phyloP scores from a whole-genome alignment of 1,140 invertebrate species.

The Tetraneura akinire region DNA sequence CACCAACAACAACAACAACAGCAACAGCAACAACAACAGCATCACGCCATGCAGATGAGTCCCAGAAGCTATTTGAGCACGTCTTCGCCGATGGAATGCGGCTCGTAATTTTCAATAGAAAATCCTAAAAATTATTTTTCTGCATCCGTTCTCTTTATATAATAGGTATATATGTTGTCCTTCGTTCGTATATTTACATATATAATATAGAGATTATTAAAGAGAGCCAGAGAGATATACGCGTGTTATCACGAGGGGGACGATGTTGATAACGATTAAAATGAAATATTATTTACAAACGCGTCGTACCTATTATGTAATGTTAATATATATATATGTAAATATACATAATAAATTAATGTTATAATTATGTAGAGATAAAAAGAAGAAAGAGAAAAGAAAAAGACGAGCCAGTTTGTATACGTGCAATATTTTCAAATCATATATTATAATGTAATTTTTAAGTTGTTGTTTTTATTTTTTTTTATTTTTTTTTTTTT shows the following conservation, averaged over 20 bases:
- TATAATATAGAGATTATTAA: neutral
- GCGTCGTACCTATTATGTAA: too few relatives aligned
- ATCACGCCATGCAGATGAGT: constrained; percentile 44
- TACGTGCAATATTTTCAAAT: constrained; percentile 48
- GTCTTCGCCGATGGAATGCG: constrained; percentile 43
- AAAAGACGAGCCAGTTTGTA: constrained; percentile 31
- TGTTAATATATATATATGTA: too few relatives aligned
- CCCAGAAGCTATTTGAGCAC: constrained; percentile 35
- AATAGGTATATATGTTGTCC: too few relatives aligned
- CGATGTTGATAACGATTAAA: neutral
- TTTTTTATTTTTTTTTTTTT: constrained; percentile 5
- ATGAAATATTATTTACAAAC: neutral
- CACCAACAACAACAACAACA: constrained; percentile 43
- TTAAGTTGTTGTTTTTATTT: constrained; percentile 48
- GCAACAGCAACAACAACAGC: constrained; percentile 39
- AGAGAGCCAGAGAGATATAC: too few relatives aligned
- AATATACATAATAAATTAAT: neutral
- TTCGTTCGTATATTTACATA: neutral
- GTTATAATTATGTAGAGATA: neutral
- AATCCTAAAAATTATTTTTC: too few relatives aligned
- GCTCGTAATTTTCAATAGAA: neutral
- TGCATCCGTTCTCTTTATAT: too few relatives aligned
- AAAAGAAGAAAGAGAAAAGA: neutral
- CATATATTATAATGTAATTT: neutral
- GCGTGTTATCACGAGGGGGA: neutral